These are phyloP conservation scores for Drosophila borborema DNA, from an alignment of 2,888 invertebrate genomes.

Conservation along the genomic window DNA sequence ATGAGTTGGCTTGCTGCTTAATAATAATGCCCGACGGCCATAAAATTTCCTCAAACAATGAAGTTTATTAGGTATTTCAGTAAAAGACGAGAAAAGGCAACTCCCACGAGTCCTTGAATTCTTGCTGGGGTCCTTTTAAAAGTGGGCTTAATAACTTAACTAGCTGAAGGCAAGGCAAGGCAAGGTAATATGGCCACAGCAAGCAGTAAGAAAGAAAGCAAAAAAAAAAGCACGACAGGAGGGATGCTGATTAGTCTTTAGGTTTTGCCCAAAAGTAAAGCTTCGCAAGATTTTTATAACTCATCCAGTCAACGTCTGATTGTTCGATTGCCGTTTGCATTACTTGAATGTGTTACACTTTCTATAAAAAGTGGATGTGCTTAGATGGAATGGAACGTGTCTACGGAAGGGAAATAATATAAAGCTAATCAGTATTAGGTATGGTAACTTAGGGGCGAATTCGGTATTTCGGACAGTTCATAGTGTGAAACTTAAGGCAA, in stretches of 20 bases:
- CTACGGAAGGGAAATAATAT: not conserved
- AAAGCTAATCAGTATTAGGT: not conserved
- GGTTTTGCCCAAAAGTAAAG: not conserved
- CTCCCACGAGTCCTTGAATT: slow-evolving; percentile 19
- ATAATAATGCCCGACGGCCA: slow-evolving; percentile 52
- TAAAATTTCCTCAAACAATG: slow-evolving; percentile 57
- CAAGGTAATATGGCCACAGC: not conserved
- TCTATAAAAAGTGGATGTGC: not conserved
- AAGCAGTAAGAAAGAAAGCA: not conserved
- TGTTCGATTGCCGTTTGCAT: not conserved
- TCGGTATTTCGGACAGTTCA: not conserved
- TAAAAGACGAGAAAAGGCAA: slow-evolving; percentile 14
- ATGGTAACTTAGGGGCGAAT: no score
- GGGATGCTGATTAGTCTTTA: slow-evolving; percentile 12
- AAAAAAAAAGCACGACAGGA: not conserved
- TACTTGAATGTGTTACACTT: not conserved
- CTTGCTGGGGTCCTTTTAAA: slow-evolving; percentile 22
- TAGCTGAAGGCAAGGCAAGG: slow-evolving; percentile 5
- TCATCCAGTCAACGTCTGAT: not conserved
- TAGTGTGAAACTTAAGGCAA: not conserved
- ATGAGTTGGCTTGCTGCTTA: slow-evolving; percentile 57
- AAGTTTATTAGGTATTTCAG: slow-evolving; percentile 57
- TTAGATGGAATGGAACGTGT: not conserved
- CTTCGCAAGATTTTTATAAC: not conserved
- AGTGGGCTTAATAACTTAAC: slow-evolving; percentile 22